Percentiles rank a stretch among this genome's conserved stretches.
phyloP scores from a whole-genome alignment of 2,113 vertebrate genomes.

The Scatophagus argus region DNA sequence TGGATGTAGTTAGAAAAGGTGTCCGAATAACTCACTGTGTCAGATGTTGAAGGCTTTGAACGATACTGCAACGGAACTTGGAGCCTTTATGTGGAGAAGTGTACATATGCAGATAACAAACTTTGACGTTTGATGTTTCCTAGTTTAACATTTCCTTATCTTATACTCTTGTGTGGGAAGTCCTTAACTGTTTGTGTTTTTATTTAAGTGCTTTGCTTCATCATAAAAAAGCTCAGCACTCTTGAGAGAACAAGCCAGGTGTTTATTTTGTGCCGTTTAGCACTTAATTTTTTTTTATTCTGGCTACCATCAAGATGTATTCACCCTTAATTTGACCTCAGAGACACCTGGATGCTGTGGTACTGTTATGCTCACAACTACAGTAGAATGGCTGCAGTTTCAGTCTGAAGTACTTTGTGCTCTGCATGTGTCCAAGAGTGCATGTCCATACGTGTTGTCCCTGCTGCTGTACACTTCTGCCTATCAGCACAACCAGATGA shows the following conservation, averaged over 20 bases:
- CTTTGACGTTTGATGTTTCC: conserved; percentile 5
- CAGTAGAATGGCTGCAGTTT: neutral
- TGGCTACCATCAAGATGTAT: neutral
- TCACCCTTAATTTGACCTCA: neutral
- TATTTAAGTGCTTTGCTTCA: neutral
- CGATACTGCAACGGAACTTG: neutral
- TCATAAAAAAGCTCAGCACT: neutral
- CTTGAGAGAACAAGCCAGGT: too few species aligned
- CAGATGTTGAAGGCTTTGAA: neutral
- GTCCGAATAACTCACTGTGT: neutral
- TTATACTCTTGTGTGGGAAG: neutral
- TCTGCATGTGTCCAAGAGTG: neutral
- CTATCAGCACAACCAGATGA: conserved; percentile 15
- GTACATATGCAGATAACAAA: too few species aligned
- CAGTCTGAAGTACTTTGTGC: neutral
- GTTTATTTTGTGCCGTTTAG: neutral
- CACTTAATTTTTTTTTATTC: conserved; percentile 1
- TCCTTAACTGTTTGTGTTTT: neutral
- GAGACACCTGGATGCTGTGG: too few species aligned
- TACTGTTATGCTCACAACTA: neutral
- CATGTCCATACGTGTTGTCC: conserved; percentile 15
- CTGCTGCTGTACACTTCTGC: neutral
- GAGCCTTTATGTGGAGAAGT: conserved; percentile 1
- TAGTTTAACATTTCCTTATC: neutral
- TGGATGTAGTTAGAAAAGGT: neutral